phyloP scores from a whole-genome alignment of 2,797 vertebrate genomes.

The Poeciliopsis presidionis region DNA sequence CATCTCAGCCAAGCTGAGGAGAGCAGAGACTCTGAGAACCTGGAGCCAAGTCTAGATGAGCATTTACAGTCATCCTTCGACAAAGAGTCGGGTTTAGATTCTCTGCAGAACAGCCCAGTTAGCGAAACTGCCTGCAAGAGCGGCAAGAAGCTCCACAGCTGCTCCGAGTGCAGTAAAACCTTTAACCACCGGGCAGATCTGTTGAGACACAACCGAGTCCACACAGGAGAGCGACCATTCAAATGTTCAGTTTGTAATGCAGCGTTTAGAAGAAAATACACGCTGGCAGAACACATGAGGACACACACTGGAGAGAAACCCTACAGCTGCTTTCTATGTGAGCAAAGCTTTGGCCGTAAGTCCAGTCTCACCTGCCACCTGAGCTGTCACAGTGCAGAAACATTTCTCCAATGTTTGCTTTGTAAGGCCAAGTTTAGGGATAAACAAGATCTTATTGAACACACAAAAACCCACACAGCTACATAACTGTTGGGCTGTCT shows the following conservation, averaged over 20 bases:
- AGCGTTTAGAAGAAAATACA: constrained; percentile 10
- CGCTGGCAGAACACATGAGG: constrained; percentile 7
- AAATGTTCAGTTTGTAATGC: constrained; percentile 3
- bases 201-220: constrained; percentile 1
- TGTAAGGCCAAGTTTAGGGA: background rate
- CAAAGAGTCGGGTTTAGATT: background rate
- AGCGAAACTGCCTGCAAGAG: background rate
- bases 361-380: background rate
- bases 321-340: background rate
- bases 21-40: background rate
- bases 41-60: background rate
- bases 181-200: background rate
- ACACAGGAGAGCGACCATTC: constrained; percentile 15
- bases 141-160: background rate
- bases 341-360: background rate
- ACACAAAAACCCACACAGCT: background rate
- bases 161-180: constrained; percentile 18
- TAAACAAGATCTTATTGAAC: background rate
- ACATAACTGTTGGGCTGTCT: background rate
- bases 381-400: background rate
- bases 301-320: constrained; percentile 12
- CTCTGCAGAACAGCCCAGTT: background rate
- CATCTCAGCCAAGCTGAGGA: background rate
- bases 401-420: background rate
- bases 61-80: background rate